A percentile compares a stretch with the other conserved stretches of the same genome.
phyloP scores from a whole-genome alignment of 2,888 invertebrate species.

The Melinopterus prodromus region DNA sequence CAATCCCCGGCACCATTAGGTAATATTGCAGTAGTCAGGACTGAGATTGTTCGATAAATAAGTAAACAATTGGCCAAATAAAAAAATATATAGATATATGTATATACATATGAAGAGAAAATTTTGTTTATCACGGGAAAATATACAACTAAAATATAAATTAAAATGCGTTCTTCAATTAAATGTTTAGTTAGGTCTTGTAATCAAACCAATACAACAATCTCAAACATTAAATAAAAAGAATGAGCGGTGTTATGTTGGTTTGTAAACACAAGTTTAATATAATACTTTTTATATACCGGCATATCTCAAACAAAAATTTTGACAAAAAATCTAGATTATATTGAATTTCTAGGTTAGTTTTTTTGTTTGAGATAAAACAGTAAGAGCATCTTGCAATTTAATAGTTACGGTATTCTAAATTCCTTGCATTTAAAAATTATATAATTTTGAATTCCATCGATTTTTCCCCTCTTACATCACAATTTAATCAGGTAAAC shows the following conservation, averaged over 20 bases:
- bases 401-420: not conserved
- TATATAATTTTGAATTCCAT: not conserved
- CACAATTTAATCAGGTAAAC: too few relatives aligned
- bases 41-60: slow-evolving; percentile 19
- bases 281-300: not conserved
- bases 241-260: not conserved
- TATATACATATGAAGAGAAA: not conserved
- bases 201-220: not conserved
- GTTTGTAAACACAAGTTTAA: not conserved
- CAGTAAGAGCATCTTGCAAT: not conserved
- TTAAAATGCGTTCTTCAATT: slow-evolving; percentile 9
- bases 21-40: slow-evolving; percentile 34
- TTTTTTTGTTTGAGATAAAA: not conserved
- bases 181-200: not conserved
- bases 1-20: slow-evolving; percentile 31
- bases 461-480: too few relatives aligned
- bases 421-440: not conserved
- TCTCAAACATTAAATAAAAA: not conserved
- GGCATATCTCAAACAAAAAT: not conserved
- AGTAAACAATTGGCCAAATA: slow-evolving; percentile 31
- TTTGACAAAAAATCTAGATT: not conserved
- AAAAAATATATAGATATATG: slow-evolving; percentile 6
- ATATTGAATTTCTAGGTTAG: not conserved
- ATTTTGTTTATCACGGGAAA: slow-evolving; percentile 11
- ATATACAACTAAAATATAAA: slow-evolving; percentile 24